Evolutionary conservation across 2,797 vertebrate species (phyloP).

Genomic region (Gymnodraco acuticeps): DNA sequence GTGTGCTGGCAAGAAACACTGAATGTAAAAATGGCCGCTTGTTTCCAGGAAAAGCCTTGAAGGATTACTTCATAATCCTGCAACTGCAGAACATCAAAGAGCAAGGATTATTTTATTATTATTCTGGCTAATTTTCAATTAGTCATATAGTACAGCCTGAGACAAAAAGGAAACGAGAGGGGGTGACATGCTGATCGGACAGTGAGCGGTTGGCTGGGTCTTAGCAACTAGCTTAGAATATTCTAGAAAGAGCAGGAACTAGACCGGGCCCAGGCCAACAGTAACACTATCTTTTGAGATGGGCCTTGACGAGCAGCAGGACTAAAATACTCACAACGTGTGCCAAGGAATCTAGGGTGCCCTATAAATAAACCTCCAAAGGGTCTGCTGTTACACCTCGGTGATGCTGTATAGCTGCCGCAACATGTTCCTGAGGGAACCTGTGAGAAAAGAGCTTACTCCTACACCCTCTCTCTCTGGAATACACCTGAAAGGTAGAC

Average conservation of each 20-base stretch:
- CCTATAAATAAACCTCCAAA: slow-evolving; percentile 83
- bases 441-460: slow-evolving; percentile 32
- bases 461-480: slow-evolving; percentile 12
- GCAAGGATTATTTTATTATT: too few species aligned
- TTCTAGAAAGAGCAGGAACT: slow-evolving; percentile 48
- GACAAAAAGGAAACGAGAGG: too few species aligned
- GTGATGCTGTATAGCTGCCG: slow-evolving; percentile 59
- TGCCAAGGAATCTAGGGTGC: slow-evolving; percentile 77
- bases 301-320: slow-evolving; percentile 64
- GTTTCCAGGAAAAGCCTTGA: not conserved
- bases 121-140: too few species aligned
- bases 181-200: too few species aligned
- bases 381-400: slow-evolving; percentile 58
- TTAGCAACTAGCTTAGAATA: slow-evolving; percentile 20
- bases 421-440: slow-evolving; percentile 38
- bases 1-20: not conserved
- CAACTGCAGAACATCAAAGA: not conserved
- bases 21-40: not conserved
- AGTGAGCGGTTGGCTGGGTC: slow-evolving; percentile 3
- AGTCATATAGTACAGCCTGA: too few species aligned
- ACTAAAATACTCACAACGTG: slow-evolving; percentile 71
- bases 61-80: not conserved
- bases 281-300: slow-evolving; percentile 76
- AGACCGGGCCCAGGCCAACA: slow-evolving; percentile 29
- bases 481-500: slow-evolving; percentile 25